phyloP scores from a whole-genome alignment of 1,140 invertebrate genomes.

The Drosophila pandora region DNA sequence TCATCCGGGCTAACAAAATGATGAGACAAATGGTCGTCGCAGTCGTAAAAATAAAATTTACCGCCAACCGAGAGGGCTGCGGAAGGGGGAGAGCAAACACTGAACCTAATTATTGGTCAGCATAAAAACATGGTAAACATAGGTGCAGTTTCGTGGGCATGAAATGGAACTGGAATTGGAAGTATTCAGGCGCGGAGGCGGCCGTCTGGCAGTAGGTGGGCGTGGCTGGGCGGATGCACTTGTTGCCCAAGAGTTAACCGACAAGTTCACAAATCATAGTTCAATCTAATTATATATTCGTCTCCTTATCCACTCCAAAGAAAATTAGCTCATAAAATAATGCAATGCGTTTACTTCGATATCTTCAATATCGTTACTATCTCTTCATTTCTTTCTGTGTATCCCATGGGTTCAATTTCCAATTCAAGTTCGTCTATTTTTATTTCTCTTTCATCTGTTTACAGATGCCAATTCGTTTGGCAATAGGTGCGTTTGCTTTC shows the following conservation, averaged over 20 bases:
- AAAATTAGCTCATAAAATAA: too few relatives aligned
- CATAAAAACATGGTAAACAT: slow-evolving; percentile 45
- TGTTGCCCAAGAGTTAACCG: slow-evolving; percentile 28
- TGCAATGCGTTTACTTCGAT: too few relatives aligned
- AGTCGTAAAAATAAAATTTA: slow-evolving; percentile 54
- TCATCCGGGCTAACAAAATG: slow-evolving; percentile 25
- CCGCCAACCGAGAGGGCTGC: slow-evolving; percentile 7
- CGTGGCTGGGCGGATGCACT: slow-evolving; percentile 29
- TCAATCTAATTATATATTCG: slow-evolving; percentile 44
- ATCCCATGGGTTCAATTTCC: slow-evolving; percentile 13
- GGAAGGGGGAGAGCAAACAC: slow-evolving; percentile 21
- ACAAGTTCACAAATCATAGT: slow-evolving; percentile 42
- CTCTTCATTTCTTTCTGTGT: slow-evolving; percentile 16
- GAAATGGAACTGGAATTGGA: slow-evolving; percentile 13
- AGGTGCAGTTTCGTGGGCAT: slow-evolving; percentile 49
- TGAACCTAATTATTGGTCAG: slow-evolving; percentile 60
- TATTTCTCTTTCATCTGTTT: slow-evolving; percentile 27
- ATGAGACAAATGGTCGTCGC: slow-evolving; percentile 41
- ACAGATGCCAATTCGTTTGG: slow-evolving; percentile 63
- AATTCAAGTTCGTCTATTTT: slow-evolving; percentile 22
- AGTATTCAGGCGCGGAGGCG: slow-evolving; percentile 5
- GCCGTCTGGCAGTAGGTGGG: slow-evolving; percentile 7
- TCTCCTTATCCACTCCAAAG: too few relatives aligned
- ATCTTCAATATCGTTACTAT: too few relatives aligned
- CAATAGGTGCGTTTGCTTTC: slow-evolving; percentile 56